Percentiles rank a stretch among this genome's conserved stretches.
These are phyloP conservation scores for Hyla sarda DNA, from an alignment of 2,113 vertebrate species.

Conservation along the genomic window DNA sequence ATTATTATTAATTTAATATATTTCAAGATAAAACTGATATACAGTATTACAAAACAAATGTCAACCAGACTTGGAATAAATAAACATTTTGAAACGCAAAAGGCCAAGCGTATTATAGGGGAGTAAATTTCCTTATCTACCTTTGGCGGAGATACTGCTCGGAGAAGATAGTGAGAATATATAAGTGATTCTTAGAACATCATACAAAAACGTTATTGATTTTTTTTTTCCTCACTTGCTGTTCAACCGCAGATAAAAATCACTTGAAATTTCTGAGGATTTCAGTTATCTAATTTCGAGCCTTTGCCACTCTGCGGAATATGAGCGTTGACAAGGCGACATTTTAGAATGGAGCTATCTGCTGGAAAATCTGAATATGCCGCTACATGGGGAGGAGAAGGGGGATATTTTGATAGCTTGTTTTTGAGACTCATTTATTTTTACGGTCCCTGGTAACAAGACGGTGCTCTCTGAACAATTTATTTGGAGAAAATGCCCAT, in stretches of 20 bases:
- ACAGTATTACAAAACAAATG: too few species aligned
- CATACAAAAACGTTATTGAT: slow-evolving; percentile 66
- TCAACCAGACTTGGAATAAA: slow-evolving; percentile 38
- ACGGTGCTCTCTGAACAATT: slow-evolving; percentile 21
- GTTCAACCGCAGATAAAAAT: slow-evolving; percentile 65
- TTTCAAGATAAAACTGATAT: too few species aligned
- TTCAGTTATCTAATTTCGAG: slow-evolving; percentile 65
- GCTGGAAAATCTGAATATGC: slow-evolving; percentile 25
- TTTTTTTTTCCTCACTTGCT: slow-evolving; percentile 48
- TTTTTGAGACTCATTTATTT: slow-evolving; percentile 50
- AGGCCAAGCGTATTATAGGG: slow-evolving; percentile 62
- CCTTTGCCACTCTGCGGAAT: slow-evolving; percentile 47
- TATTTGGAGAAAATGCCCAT: slow-evolving; percentile 33
- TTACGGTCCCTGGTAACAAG: slow-evolving; percentile 17
- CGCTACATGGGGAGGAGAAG: not conserved
- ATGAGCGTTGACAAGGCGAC: slow-evolving; percentile 53
- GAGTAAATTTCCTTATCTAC: slow-evolving; percentile 65
- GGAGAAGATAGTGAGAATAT: slow-evolving; percentile 55
- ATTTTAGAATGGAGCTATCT: slow-evolving; percentile 37
- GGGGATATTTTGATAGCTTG: slow-evolving; percentile 8
- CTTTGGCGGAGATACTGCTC: slow-evolving; percentile 60
- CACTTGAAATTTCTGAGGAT: slow-evolving; percentile 57
- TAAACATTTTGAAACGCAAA: slow-evolving; percentile 52
- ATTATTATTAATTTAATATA: too few species aligned
- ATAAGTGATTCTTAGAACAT: slow-evolving; percentile 64